Evolutionary conservation across 2,113 vertebrate genomes (phyloP), one percentile per base, ranked within the genome.

Genomic region (Colinus virginianus): DNA sequence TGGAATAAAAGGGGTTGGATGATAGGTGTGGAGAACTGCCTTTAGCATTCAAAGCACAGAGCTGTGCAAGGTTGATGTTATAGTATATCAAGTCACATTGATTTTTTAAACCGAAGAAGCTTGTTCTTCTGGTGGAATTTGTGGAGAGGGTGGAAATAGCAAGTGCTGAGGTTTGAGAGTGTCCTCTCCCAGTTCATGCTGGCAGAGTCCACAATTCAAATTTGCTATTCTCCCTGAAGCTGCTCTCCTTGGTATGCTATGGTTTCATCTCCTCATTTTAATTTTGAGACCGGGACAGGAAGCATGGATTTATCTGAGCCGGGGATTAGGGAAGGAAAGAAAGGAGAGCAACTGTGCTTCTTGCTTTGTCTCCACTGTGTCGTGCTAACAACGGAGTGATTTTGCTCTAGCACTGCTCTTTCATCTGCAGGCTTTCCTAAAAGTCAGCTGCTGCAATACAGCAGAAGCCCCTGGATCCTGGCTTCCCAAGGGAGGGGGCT

Each of bases 131-230:
- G 49, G 18, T n/a, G 21, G 55, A 21, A 40, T 8, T 4, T 63
- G 64, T 70, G 34, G 61, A 18, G 23, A 45, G 17, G 9, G 25
- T 49, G 48, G 7, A 68, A n/a, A 14, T 22, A 18, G 10, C 87
- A 4, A n/a, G n/a, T 34, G 28, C 20, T 68, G 17, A 28, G 30
- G 30, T 7, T 77, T 48, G n/a, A 61, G 48, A 10, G 22, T 14
- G 11, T 23, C 19, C 40, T n/a, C 43, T 58, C 45, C 28, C 38
- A 0, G 0, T 45, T 38, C 62, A 56, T 0, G 0, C 58, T 14
- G 58, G 8, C 14, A 3, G 55, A 15, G 20, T 7, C 30, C 0
- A 0, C 6, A n/a, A 53, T 42, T 81, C 64, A 32, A 84, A 10
- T 15, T 28, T n/a, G 72, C 55, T 32, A 20, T 11, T 49, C 61